Percentiles rank a stretch among this genome's conserved stretches.
These are phyloP conservation scores for Charina bottae DNA, from an alignment of 2,113 vertebrate species.

Conservation along the genomic window DNA sequence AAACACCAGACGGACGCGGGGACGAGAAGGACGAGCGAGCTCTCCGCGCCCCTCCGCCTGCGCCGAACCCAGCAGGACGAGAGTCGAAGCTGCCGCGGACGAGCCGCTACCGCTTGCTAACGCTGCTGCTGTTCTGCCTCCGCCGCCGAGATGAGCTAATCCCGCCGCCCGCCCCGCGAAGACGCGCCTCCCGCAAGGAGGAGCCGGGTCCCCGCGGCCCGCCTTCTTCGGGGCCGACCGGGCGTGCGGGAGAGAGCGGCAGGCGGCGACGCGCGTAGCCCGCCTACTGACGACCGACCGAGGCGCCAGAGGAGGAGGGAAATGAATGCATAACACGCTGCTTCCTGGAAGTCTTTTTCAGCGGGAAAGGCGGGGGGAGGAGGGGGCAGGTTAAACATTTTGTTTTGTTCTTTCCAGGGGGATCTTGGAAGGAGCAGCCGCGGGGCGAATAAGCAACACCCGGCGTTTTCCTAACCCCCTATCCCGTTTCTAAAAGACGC, in stretches of 20 bases:
- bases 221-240: neutral
- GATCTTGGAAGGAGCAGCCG: neutral
- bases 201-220: neutral
- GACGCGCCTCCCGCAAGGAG: slow-evolving; percentile 50
- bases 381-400: neutral
- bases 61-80: neutral
- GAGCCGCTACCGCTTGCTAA: neutral
- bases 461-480: neutral
- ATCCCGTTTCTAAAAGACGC: neutral
- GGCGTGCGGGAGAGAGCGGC: neutral
- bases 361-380: neutral
- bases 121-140: slow-evolving; percentile 12
- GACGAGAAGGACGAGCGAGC: neutral
- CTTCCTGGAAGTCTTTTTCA: neutral
- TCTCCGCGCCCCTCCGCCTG: neutral
- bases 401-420: neutral
- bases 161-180: slow-evolving; percentile 44
- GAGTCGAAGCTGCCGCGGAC: neutral
- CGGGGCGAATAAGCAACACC: neutral
- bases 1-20: neutral
- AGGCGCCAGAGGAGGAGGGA: slow-evolving; percentile 3
- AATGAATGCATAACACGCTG: neutral
- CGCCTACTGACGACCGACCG: slow-evolving; percentile 5
- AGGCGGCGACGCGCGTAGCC: neutral
- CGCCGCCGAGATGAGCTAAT: slow-evolving; percentile 59